phyloP scores from a whole-genome alignment of 2,888 invertebrate species.

The Aquatica leii region DNA sequence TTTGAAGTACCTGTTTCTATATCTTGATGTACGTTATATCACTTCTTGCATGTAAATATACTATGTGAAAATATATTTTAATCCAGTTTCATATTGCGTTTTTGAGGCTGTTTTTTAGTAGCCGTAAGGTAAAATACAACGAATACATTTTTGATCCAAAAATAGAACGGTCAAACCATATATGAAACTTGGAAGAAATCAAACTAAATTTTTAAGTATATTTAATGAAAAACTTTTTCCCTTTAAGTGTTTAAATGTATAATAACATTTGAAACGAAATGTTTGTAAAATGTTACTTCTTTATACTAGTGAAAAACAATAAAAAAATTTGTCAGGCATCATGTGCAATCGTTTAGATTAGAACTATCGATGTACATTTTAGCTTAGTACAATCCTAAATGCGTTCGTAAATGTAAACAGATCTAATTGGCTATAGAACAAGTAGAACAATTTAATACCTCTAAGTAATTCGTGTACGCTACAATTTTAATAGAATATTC shows the following conservation, averaged over 20 bases:
- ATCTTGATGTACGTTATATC: conserved; percentile 34
- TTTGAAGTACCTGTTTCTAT: conserved; percentile 43
- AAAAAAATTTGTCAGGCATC: conserved; percentile 34
- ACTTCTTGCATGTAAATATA: conserved; percentile 35
- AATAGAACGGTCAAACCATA: not conserved
- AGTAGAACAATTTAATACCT: not conserved
- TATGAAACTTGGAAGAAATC: conserved; percentile 13
- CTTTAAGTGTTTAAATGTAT: conserved; percentile 34
- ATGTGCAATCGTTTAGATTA: conserved; percentile 38
- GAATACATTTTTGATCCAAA: conserved; percentile 11
- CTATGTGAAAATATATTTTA: conserved; percentile 22
- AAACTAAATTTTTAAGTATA: conserved; percentile 27
- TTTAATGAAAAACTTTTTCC: conserved; percentile 22
- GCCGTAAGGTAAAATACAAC: conserved; percentile 21
- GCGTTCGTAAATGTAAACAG: conserved; percentile 32
- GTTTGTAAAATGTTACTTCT: conserved; percentile 32
- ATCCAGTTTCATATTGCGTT: conserved; percentile 18
- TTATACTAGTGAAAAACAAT: conserved; percentile 29
- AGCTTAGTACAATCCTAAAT: conserved; percentile 36
- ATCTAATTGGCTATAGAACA: conserved; percentile 16
- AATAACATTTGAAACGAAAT: conserved; percentile 29
- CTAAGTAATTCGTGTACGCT: not conserved
- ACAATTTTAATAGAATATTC: not conserved
- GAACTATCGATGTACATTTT: conserved; percentile 39
- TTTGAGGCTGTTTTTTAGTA: conserved; percentile 11